Base-by-base conservation (phyloP, 1,140 invertebrate species). In the Neotoxoptera formosana region DNA sequence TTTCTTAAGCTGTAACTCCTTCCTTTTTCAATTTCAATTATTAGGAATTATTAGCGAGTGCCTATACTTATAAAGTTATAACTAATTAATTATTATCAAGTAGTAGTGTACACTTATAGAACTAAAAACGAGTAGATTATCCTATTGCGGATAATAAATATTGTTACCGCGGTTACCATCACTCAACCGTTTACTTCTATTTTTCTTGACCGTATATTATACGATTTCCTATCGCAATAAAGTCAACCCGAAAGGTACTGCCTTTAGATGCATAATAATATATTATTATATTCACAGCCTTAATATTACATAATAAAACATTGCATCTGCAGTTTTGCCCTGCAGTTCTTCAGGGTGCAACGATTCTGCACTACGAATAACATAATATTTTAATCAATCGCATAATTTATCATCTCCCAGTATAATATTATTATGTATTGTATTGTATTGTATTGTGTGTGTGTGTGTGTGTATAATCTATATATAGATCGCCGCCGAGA, bases 401-500 rank as follows among this genome's bases (percentile, higher is more conserved):
- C 14, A 76, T 76, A 76, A n/a, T n/a, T 88, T 67, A 48, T 6
- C n/a, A 53, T 53, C 48, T 36, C 51, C 87, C n/a, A n/a, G n/a
- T n/a, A n/a, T n/a, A n/a, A n/a, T n/a, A n/a, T n/a, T n/a, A n/a
- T n/a, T n/a, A n/a, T n/a, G n/a, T n/a, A n/a, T n/a, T n/a, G n/a
- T n/a, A n/a, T n/a, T n/a, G n/a, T 51, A 88, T 86, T 87, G 30
- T 87, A 51, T 76, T 76, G 21, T 76, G 60, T 76, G 60, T 76
- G 60, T 76, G n/a, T n/a, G n/a, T n/a, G n/a, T n/a, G n/a, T n/a
- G n/a, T n/a, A n/a, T n/a, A n/a, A n/a, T n/a, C n/a, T n/a, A 76
- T 41, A 91, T 94, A 45, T 94, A 96, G 96, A 95, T 96, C 96
- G 95, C 96, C 96, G 94, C 96, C 96, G 91, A 95, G 96, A 94